A percentile compares a stretch with the other conserved stretches of the same genome.
These are phyloP conservation scores for Cyphomyrmex costatus DNA, from an alignment of 1,140 invertebrate species.

Conservation along the genomic window DNA sequence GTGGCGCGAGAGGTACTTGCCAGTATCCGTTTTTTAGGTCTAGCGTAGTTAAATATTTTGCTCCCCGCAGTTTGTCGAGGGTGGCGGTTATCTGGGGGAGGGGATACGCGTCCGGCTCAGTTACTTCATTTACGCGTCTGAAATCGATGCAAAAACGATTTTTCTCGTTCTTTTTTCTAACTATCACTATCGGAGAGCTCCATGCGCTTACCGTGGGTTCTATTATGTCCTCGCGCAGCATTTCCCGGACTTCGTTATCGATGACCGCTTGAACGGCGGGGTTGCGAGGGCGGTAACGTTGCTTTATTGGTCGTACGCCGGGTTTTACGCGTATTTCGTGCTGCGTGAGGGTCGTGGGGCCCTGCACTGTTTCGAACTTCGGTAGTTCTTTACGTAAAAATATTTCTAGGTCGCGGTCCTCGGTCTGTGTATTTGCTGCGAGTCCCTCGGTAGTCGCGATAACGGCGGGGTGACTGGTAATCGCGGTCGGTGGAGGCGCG, in stretches of 20 bases:
- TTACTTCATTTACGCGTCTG: not conserved
- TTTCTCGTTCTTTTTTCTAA: not conserved
- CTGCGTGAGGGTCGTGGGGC: not conserved
- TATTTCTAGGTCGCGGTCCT: too few relatives aligned
- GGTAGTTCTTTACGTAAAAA: not conserved
- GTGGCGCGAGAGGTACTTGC: too few relatives aligned
- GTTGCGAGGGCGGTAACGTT: too few relatives aligned
- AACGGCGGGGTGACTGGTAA: not conserved
- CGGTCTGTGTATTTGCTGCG: not conserved
- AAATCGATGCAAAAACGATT: not conserved
- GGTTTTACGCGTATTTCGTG: not conserved
- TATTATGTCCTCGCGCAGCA: slow-evolving; percentile 81
- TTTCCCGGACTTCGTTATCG: slow-evolving; percentile 54
- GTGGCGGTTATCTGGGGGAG: not conserved
- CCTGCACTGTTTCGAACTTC: not conserved
- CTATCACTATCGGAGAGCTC: slow-evolving; percentile 84
- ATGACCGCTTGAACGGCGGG: slow-evolving; percentile 46
- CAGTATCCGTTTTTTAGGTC: too few relatives aligned
- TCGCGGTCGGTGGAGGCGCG: too few relatives aligned
- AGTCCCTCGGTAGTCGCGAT: too few relatives aligned
- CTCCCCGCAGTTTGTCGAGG: not conserved
- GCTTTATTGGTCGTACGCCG: slow-evolving; percentile 47
- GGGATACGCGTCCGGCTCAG: not conserved
- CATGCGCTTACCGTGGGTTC: slow-evolving; percentile 84
- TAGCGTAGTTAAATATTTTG: too few relatives aligned